Base-by-base conservation (phyloP, 2,113 vertebrate species). In the Thunnus maccoyii region DNA sequence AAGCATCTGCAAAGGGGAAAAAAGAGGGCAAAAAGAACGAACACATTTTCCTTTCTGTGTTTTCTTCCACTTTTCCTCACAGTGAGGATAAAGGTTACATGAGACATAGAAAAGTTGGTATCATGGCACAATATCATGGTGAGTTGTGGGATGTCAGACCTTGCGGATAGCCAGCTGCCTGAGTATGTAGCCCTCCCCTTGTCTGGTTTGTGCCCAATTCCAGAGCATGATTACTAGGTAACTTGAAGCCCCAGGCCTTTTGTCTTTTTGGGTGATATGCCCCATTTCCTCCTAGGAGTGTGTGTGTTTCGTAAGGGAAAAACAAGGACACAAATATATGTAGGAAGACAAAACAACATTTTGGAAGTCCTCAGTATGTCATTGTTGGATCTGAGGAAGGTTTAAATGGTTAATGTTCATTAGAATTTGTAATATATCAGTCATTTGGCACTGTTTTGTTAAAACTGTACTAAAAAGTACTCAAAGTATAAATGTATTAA, bases 151-250 rank as follows among this genome's bases (percentile, higher is more conserved):
- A 57, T 75, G 44, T 70, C 22, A 54, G 65, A 71, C 57, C 50
- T 76, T 14, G 60, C 69, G 15, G 71, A 69, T 71, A 70, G 52
- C 65, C 6, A 78, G 66, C 41, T 72, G 70, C 55, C 32, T 46
- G 16, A 0, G 10, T 69, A 22, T 62, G 18, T 15, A 47, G 14
- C 41, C 15, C 68, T 55, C 61, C 14, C 30, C 20, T 68, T 1
- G 3, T 76, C 22, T 57, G 44, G 63, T 67, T 80, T 47, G n/a
- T 82, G 16, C 51, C 51, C 4, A 80, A 27, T 51, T 80, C 15
- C 27, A 25, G 30, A 74, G 46, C 41, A 65, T 72, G 63, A 76
- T 60, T 78, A 73, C 50, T 78, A 50, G 72, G 69, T 44, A 73
- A 55, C 32, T 69, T 72, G 61, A 63, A 70, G 68, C 64, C 56